These are phyloP conservation scores for Molossus molossus DNA, from an alignment of 2,797 vertebrate genomes.

Conservation along the genomic window DNA sequence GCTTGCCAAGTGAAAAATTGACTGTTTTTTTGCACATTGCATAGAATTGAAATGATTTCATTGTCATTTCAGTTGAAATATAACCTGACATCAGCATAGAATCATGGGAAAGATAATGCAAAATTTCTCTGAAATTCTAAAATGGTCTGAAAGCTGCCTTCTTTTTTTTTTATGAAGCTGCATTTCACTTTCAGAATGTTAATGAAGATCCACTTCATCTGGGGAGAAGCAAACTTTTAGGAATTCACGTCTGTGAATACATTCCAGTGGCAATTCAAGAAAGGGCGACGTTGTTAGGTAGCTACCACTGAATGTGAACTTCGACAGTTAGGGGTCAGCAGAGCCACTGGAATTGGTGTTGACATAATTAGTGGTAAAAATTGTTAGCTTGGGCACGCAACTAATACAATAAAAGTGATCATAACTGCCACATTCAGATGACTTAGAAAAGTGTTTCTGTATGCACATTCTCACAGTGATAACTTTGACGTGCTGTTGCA, in stretches of 20 bases:
- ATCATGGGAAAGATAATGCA: slow-evolving; percentile 96
- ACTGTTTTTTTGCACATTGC: slow-evolving; percentile 89
- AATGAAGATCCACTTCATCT: slow-evolving; percentile 88
- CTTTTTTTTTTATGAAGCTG: slow-evolving; percentile 89
- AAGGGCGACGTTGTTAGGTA: slow-evolving; percentile 70
- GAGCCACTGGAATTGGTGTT: slow-evolving; percentile 82
- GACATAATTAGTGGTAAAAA: slow-evolving; percentile 66
- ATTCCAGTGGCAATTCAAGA: slow-evolving; percentile 83
- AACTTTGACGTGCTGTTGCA: neutral
- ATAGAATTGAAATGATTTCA: slow-evolving; percentile 92
- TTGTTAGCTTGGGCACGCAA: slow-evolving; percentile 63
- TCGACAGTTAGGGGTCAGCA: slow-evolving; percentile 82
- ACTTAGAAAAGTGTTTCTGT: slow-evolving; percentile 75
- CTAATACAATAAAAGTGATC: slow-evolving; percentile 82
- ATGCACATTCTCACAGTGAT: neutral
- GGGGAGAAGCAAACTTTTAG: slow-evolving; percentile 86
- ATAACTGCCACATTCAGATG: slow-evolving; percentile 78
- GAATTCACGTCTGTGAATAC: slow-evolving; percentile 80
- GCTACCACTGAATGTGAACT: slow-evolving; percentile 70
- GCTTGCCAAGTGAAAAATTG: slow-evolving; percentile 92
- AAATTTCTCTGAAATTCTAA: slow-evolving; percentile 94
- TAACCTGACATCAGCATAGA: slow-evolving; percentile 92
- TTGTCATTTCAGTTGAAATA: slow-evolving; percentile 92
- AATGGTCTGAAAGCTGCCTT: slow-evolving; percentile 91
- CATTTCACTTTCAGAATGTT: slow-evolving; percentile 90